phyloP scores from a whole-genome alignment of 2,797 vertebrate species.

The Babyrousa celebensis region DNA sequence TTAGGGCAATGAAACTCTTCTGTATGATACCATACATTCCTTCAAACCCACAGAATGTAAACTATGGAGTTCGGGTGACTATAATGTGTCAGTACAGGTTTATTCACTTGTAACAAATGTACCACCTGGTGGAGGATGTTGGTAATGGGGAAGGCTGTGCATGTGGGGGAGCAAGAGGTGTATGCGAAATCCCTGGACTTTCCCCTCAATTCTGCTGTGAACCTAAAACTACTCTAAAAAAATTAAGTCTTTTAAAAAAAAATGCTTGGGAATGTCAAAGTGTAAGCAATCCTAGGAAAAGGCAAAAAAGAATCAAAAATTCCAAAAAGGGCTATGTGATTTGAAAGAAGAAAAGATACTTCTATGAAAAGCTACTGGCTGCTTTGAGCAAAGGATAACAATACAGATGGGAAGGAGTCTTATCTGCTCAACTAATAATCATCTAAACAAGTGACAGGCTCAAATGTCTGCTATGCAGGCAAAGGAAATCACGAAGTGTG shows the following conservation, averaged over 20 bases:
- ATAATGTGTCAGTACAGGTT: not conserved
- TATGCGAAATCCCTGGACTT: not conserved
- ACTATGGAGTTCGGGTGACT: not conserved
- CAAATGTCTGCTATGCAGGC: not conserved
- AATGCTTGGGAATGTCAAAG: constrained; percentile 16
- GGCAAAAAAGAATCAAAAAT: not conserved
- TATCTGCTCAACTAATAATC: not conserved
- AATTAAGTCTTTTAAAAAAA: not conserved
- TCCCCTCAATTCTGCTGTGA: not conserved
- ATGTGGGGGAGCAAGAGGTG: too few species aligned
- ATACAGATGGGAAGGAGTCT: not conserved
- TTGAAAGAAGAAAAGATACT: not conserved
- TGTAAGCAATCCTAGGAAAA: not conserved
- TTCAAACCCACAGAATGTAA: not conserved
- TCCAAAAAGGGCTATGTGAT: not conserved
- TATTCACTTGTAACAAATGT: not conserved
- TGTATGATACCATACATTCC: not conserved
- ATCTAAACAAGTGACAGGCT: not conserved
- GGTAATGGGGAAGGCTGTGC: not conserved
- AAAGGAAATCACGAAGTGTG: not conserved
- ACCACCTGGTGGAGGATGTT: not conserved
- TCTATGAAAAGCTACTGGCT: not conserved
- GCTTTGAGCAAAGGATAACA: not conserved
- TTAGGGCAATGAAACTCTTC: not conserved
- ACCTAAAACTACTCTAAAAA: constrained; percentile 7